These are phyloP conservation scores for Patella vulgata DNA, from an alignment of 1,140 invertebrate species.

Conservation along the genomic window DNA sequence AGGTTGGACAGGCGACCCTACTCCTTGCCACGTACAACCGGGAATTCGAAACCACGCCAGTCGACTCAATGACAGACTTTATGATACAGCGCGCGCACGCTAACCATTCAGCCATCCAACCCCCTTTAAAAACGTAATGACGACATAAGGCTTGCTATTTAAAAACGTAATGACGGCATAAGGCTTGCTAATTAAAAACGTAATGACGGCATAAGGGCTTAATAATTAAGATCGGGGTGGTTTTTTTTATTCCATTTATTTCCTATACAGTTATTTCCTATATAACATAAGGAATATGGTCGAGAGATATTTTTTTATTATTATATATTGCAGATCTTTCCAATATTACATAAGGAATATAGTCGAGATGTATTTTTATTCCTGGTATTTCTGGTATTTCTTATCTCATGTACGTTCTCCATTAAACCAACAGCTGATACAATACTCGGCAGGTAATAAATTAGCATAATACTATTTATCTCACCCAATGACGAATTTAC, in stretches of 20 bases:
- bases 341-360: conserved; percentile 34
- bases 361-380: conserved; percentile 46
- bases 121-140: no score
- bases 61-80: no score
- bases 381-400: conserved; percentile 47
- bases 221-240: background rate
- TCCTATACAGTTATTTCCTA: background rate
- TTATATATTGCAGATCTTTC: conserved; percentile 42
- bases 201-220: background rate
- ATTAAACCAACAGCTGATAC: conserved; percentile 40
- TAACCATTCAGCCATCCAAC: no score
- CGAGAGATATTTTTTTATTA: background rate
- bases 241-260: background rate
- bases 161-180: background rate
- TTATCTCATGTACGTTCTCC: conserved; percentile 40
- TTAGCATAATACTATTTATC: no score
- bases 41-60: no score
- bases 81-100: no score
- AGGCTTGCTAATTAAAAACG: background rate
- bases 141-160: no score
- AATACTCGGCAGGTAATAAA: conserved; percentile 49
- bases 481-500: no score
- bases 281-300: no score
- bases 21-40: no score
- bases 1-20: no score